A percentile compares a stretch with the other conserved stretches of the same genome.
phyloP scores from a whole-genome alignment of 2,113 vertebrate genomes.

The Heterotis niloticus region DNA sequence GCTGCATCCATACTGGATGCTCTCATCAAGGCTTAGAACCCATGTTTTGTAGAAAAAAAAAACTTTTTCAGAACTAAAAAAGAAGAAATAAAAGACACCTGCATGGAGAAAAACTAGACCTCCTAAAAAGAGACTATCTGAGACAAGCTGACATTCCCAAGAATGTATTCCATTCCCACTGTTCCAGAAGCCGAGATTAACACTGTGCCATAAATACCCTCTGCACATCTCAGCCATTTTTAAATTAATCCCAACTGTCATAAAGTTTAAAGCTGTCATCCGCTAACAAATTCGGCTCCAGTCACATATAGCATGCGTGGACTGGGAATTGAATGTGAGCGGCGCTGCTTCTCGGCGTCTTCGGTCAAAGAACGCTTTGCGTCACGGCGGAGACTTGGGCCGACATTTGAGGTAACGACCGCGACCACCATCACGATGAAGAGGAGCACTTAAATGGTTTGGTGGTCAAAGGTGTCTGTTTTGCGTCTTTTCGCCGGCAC shows the following conservation, averaged over 20 bases:
- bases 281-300: background rate
- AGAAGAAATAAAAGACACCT: background rate
- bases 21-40: background rate
- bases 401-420: background rate
- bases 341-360: background rate
- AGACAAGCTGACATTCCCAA: background rate
- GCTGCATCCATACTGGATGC: too few species aligned
- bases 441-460: background rate
- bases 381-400: background rate
- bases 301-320: background rate
- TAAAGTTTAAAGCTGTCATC: conserved; percentile 18
- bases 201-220: background rate
- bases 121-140: background rate
- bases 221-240: background rate
- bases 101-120: background rate
- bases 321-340: background rate
- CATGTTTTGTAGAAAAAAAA: too few species aligned
- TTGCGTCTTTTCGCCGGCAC: background rate
- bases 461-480: background rate
- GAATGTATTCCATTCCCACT: too few species aligned
- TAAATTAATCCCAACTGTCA: conserved; percentile 2
- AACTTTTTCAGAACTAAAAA: too few species aligned
- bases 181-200: conserved; percentile 2
- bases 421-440: too few species aligned
- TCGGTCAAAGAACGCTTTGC: background rate